Conservation (phyloP, 2,113 vertebrate genomes). For the Mus spicilegus region DNA sequence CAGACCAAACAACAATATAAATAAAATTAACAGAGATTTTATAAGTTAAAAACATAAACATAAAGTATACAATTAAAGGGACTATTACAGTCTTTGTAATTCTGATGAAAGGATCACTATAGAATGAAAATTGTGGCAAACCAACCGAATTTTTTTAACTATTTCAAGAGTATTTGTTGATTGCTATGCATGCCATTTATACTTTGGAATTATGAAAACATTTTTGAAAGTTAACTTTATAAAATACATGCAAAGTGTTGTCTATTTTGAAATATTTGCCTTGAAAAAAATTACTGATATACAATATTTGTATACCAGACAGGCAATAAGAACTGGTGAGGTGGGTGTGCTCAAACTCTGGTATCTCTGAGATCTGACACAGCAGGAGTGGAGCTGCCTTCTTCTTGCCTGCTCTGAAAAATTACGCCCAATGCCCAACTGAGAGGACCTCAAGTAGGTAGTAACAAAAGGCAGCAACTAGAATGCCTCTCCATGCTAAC, state of each 20-base stretch:
- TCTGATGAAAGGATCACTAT: neutral
- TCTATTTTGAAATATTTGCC: neutral
- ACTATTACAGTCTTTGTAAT: neutral
- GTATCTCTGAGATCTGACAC: too few relatives aligned
- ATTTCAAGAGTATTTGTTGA: neutral
- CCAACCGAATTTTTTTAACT: neutral
- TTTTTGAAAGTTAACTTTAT: neutral
- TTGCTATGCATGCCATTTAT: neutral
- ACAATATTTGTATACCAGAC: neutral
- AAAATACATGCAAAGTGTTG: neutral
- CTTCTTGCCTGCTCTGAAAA: too few relatives aligned
- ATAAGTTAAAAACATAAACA: neutral
- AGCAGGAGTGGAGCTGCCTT: too few relatives aligned
- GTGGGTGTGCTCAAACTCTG: too few relatives aligned
- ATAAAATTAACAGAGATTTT: neutral
- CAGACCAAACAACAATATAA: neutral
- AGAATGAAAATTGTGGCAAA: neutral
- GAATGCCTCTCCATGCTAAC: too few relatives aligned
- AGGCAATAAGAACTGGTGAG: too few relatives aligned
- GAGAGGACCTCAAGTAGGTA: too few relatives aligned
- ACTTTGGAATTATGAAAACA: neutral
- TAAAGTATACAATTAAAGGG: neutral
- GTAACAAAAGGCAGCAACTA: too few relatives aligned
- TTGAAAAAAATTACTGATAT: neutral
- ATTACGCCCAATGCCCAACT: too few relatives aligned